Evolutionary conservation across 2,113 vertebrate genomes (phyloP), one percentile per base, ranked within the genome.

Genomic region (Mohoua ochrocephala): DNA sequence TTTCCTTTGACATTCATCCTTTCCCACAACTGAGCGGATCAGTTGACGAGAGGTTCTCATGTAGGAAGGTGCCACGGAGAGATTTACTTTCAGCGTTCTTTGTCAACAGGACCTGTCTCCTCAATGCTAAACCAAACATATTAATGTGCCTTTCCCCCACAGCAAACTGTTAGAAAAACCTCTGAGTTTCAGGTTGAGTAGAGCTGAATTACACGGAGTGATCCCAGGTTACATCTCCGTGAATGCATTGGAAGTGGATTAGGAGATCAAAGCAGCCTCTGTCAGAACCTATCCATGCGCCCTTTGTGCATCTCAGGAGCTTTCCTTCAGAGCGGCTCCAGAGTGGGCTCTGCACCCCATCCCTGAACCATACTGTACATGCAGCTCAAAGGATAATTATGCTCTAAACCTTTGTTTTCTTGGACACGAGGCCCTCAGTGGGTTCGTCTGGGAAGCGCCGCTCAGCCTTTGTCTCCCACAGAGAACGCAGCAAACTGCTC

Each of bases 361-460:
- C 27, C 20, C 59, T 87, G 35, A 70, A 8, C 27, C 26, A 10
- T 1, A 3, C 18, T 64, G 41, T 4, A 33, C 24, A 7, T 4
- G 21, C 2, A 47, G 12, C 35, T 76, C 57, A 52, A n/a, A 65
- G 68, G 16, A 35, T 2, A 69, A 73, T 69, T 42, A 6, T 26
- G 18, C 24, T 33, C 33, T 9, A 35, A 69, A 64, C 8, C 6
- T 84, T 54, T 60, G 35, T 20, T 94, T 91, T 80, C 60, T 27
- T 39, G 50, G 50, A 14, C 59, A 22, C 0, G 2, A 61, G 15
- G 20, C 15, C 13, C 26, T 54, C 7, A 5, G 16, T 15, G 37
- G 42, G 7, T 70, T 30, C 31, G 6, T 4, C 15, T 50, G 77
- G 47, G 42, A 67, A 80, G 42, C 0, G 0, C 4, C 67, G 10